Base-by-base conservation (phyloP, 2,113 vertebrate species). In the Hiodon alosoides region DNA sequence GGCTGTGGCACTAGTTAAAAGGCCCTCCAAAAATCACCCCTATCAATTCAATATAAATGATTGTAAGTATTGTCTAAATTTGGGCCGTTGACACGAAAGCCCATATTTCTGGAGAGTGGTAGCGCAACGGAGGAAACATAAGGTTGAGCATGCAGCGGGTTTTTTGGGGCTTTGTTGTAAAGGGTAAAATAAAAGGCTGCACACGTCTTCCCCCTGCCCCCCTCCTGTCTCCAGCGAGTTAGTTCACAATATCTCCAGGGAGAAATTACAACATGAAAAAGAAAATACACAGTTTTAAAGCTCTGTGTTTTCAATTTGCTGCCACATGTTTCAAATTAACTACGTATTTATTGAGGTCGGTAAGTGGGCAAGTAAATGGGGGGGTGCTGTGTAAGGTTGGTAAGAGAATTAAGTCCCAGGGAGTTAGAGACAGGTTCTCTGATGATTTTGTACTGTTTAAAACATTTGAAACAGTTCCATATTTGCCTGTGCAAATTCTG, bases 241-340 rank as follows among this genome's bases (percentile, higher is more conserved):
- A 92, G 90, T 90, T 91, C 86, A 92, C 87, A 88, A 83, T 87
- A 90, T 94, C 94, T 94, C 92, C 74, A 91, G 92, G 93, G 94
- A 94, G 87, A 82, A 91, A 90, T 93, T 94, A 93, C 87, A 92
- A 92, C 89, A 90, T 86, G 87, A 93, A 92, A 93, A 93, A 93
- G 89, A 94, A 94, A 95, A 93, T 91, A 89, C 87, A 88, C 89
- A 88, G 91, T 90, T 94, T 91, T 91, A 93, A 95, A 93, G 90
- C 85, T 87, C 90, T 85, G 82, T 93, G 92, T 94, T 95, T 95
- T 91, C 92, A 93, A 94, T 95, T 94, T 95, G 88, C 83, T 31
- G 76, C 86, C 93, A 94, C 92, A 93, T 94, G 93, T 90, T 94
- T 94, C 93, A 92, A 93, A 95, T 96, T 94, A 96, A 91, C 91